phyloP scores from a whole-genome alignment of 2,888 invertebrate genomes.

The Drosophila mettleri region DNA sequence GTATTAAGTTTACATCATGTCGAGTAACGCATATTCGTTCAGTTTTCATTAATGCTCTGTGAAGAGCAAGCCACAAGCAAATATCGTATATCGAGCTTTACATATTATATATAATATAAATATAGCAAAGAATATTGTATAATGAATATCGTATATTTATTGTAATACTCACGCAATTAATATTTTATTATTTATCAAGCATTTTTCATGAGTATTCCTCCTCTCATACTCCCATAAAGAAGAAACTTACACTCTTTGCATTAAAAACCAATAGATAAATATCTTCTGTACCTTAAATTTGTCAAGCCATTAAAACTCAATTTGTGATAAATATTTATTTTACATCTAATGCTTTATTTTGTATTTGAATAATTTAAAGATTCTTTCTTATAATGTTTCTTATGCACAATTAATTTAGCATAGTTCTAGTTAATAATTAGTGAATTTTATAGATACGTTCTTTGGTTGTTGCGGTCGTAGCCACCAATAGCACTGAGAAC shows the following conservation, averaged over 20 bases:
- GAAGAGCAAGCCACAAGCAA: too few species aligned
- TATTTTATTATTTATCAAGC: too few species aligned
- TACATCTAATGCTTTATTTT: constrained; percentile 81
- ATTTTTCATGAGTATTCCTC: too few species aligned
- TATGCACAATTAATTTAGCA: constrained; percentile 69
- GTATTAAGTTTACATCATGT: too few species aligned
- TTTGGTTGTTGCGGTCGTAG: constrained; percentile 16
- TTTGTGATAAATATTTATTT: constrained; percentile 39
- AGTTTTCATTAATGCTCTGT: too few species aligned
- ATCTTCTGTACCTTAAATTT: too few species aligned
- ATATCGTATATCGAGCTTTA: not conserved
- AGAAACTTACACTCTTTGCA: too few species aligned
- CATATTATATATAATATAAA: too few species aligned
- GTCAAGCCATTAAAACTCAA: constrained; percentile 43
- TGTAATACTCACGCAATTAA: too few species aligned
- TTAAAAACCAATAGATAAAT: too few species aligned
- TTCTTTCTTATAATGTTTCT: constrained; percentile 52
- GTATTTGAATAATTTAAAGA: constrained; percentile 70
- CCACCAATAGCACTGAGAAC: constrained; percentile 12
- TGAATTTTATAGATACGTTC: constrained; percentile 50
- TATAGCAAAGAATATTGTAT: not conserved
- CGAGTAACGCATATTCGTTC: too few species aligned
- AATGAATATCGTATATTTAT: not conserved
- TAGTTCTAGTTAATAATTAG: constrained; percentile 66
- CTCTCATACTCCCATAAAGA: too few species aligned